These are phyloP conservation scores for Drosophila sucinea DNA, from an alignment of 1,140 invertebrate species.

Conservation along the genomic window DNA sequence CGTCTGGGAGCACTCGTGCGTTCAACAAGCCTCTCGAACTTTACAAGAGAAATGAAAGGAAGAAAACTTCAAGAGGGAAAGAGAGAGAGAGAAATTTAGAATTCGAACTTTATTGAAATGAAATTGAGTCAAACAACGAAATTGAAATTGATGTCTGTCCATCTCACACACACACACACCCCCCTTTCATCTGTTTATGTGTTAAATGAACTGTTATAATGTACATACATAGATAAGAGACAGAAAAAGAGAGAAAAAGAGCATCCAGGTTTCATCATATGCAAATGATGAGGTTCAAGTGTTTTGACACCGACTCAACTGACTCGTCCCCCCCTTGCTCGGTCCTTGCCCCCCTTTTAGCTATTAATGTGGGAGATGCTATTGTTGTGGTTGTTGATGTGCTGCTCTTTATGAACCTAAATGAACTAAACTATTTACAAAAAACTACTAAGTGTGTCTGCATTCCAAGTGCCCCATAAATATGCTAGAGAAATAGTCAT, in stretches of 20 bases:
- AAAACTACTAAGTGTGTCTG: constrained; percentile 8
- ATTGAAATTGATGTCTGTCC: constrained; percentile 54
- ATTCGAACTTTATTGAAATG: constrained; percentile 77
- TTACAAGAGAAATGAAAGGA: constrained; percentile 17
- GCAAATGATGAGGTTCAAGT: constrained; percentile 57
- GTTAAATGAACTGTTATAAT: constrained; percentile 72
- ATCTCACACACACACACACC: not conserved
- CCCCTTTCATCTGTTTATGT: constrained; percentile 20
- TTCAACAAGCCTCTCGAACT: constrained; percentile 65
- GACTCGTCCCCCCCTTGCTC: constrained; percentile 15
- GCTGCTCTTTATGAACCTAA: constrained; percentile 6
- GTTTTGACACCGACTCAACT: constrained; percentile 65
- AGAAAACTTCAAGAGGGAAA: constrained; percentile 11
- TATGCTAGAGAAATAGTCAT: too few species aligned
- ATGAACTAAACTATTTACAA: constrained; percentile 14
- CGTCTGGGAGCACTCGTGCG: constrained; percentile 56
- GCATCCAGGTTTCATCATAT: constrained; percentile 44
- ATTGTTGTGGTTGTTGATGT: constrained; percentile 4
- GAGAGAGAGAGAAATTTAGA: constrained; percentile 34
- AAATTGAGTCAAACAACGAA: constrained; percentile 51
- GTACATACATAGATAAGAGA: constrained; percentile 38
- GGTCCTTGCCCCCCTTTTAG: not conserved
- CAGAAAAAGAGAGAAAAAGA: constrained; percentile 10
- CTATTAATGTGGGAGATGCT: constrained; percentile 42
- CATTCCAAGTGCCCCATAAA: constrained; percentile 1